Conservation (phyloP, 2,797 vertebrate genomes). For the Lepus townsendii region DNA sequence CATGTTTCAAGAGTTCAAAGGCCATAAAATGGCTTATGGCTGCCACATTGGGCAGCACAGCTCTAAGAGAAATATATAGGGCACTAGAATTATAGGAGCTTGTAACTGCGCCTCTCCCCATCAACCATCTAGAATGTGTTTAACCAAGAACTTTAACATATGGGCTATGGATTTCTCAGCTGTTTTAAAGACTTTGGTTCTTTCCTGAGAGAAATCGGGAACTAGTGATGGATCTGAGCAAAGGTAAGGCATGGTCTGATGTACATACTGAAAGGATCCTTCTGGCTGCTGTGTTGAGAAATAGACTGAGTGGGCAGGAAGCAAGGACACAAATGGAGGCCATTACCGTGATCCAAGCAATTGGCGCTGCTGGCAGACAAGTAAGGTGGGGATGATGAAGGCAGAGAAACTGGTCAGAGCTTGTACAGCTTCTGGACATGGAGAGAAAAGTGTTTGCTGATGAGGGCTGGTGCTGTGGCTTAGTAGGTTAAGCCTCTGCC, state of each 20-base stretch:
- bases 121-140: background rate
- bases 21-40: background rate
- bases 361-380: background rate
- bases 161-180: background rate
- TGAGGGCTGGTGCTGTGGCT: no score
- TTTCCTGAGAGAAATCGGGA: background rate
- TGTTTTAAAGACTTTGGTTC: constrained; percentile 39
- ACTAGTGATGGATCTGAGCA: constrained; percentile 15
- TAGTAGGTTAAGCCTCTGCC: no score
- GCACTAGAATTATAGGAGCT: background rate
- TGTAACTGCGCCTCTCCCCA: background rate
- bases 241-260: constrained; percentile 13
- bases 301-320: background rate
- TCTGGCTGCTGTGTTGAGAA: background rate
- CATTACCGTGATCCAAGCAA: background rate
- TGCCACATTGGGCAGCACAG: background rate
- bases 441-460: background rate
- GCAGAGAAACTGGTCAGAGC: background rate
- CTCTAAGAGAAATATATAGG: background rate
- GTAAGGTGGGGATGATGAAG: background rate
- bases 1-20: background rate
- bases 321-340: background rate
- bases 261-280: background rate
- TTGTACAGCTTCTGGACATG: background rate
- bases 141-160: background rate